These are phyloP conservation scores for Drosophila diplacantha DNA, from an alignment of 2,888 invertebrate species.

Conservation along the genomic window DNA sequence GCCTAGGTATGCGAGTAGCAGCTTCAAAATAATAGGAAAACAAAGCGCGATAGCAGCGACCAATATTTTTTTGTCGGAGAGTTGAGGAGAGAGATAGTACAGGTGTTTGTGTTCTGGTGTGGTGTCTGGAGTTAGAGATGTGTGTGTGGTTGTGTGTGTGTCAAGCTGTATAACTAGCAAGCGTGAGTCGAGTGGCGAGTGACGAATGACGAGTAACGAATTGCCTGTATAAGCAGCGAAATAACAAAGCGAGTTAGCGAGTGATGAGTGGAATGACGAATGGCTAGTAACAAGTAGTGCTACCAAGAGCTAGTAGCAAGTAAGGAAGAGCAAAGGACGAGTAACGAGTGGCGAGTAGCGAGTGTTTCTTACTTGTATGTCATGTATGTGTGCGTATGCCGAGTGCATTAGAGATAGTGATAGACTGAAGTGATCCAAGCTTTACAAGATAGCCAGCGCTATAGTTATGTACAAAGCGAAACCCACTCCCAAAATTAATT, in stretches of 20 bases:
- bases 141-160: constrained; percentile 22
- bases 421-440: constrained; percentile 35
- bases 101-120: constrained; percentile 13
- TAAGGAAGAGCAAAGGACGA: constrained; percentile 14
- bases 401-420: constrained; percentile 43
- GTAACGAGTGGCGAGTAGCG: constrained; percentile 34
- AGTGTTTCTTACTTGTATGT: constrained; percentile 16
- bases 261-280: neutral
- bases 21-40: constrained; percentile 50
- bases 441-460: constrained; percentile 15
- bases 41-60: constrained; percentile 31
- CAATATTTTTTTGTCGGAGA: constrained; percentile 16
- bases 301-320: neutral
- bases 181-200: constrained; percentile 1
- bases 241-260: neutral
- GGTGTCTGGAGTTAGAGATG: constrained; percentile 6
- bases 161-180: constrained; percentile 11
- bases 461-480: constrained; percentile 15
- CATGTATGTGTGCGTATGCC: constrained; percentile 29
- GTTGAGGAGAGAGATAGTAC: constrained; percentile 29
- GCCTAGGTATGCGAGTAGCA: constrained; percentile 45
- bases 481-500: neutral
- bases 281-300: neutral
- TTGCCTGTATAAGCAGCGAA: neutral
- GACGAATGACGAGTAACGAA: neutral